These are phyloP conservation scores for Hippocampus comes DNA, from an alignment of 2,113 vertebrate genomes.

Conservation along the genomic window DNA sequence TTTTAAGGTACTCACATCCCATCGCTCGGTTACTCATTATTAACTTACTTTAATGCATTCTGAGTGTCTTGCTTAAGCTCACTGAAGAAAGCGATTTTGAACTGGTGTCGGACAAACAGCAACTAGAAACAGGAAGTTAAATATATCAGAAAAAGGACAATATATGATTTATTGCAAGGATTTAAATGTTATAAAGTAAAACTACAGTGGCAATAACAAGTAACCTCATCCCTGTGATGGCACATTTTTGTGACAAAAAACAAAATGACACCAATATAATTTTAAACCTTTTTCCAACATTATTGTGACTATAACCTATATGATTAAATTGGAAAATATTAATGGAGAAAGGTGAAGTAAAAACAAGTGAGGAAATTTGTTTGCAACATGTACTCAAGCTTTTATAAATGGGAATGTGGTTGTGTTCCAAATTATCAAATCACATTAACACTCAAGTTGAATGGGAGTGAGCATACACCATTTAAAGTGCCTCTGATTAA, in stretches of 20 bases:
- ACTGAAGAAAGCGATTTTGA: conserved; percentile 98
- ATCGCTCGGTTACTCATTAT: not conserved
- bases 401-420: too few species aligned
- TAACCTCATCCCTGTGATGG: not conserved
- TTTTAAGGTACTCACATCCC: not conserved
- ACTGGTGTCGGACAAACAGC: conserved; percentile 98
- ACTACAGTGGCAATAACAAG: not conserved
- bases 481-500: too few species aligned
- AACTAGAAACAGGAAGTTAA: conserved; percentile 70
- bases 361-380: too few species aligned
- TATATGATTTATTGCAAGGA: not conserved
- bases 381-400: too few species aligned
- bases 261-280: too few species aligned
- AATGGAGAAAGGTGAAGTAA: too few species aligned
- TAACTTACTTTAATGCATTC: conserved; percentile 93
- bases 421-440: too few species aligned
- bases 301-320: not conserved
- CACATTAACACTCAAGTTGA: too few species aligned
- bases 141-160: not conserved
- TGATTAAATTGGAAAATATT: too few species aligned
- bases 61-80: conserved; percentile 97
- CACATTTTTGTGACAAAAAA: not conserved
- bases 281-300: too few species aligned
- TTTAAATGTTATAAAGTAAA: not conserved
- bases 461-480: too few species aligned